Percentiles rank a stretch among this genome's conserved stretches.
Conservation (phyloP, 2,113 vertebrate species). For the Sciurus niger region DNA sequence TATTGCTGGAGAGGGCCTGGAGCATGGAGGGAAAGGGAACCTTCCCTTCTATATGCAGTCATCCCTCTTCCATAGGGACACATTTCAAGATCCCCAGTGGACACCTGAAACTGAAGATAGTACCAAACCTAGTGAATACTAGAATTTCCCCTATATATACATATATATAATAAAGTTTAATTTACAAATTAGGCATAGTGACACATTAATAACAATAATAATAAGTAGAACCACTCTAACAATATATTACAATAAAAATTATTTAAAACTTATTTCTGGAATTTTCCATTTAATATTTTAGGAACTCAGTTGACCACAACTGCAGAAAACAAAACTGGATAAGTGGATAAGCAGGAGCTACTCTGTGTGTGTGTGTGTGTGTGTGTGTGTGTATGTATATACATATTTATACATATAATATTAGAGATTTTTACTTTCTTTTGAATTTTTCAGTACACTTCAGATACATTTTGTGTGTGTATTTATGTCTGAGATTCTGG, state of each 20-base stretch:
- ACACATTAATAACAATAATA: not conserved
- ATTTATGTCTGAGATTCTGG: too few species aligned
- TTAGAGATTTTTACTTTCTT: not conserved
- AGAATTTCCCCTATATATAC: not conserved
- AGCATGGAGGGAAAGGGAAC: too few species aligned
- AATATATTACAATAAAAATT: not conserved
- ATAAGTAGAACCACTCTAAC: not conserved
- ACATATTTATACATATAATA: too few species aligned
- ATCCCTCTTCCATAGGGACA: not conserved
- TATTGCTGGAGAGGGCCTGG: not conserved
- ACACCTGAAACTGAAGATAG: not conserved
- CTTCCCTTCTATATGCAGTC: not conserved
- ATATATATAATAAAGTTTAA: not conserved
- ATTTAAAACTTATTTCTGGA: not conserved
- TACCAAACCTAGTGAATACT: too few species aligned
- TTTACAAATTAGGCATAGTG: not conserved
- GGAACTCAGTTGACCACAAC: not conserved
- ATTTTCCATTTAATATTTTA: not conserved
- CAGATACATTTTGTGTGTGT: not conserved
- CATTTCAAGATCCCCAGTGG: not conserved
- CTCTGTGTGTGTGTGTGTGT: too few species aligned
- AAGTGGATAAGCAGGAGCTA: rapidly evolving
- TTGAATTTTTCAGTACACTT: not conserved
- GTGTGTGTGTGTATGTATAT: too few species aligned
- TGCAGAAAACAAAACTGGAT: not conserved